These are phyloP conservation scores for Haplochromis burtoni DNA, from an alignment of 2,113 vertebrate species.

Conservation along the genomic window DNA sequence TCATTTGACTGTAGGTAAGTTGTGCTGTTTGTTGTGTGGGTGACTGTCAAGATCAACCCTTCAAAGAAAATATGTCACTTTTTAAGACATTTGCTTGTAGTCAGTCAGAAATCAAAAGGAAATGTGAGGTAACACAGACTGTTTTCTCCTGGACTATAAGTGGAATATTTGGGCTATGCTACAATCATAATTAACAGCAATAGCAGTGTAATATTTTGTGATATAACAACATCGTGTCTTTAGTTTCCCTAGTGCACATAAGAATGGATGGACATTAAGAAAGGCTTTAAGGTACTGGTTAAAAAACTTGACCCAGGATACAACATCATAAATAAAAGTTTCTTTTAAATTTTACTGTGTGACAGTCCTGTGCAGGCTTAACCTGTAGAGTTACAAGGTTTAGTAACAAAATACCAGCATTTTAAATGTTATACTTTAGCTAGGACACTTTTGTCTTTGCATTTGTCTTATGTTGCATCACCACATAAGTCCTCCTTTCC, in stretches of 20 bases:
- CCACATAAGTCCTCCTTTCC: background rate
- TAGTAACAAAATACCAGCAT: background rate
- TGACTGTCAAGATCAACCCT: fast-evolving
- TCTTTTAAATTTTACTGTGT: background rate
- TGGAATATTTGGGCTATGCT: background rate
- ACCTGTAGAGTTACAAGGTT: background rate
- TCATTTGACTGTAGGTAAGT: background rate
- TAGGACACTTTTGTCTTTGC: background rate
- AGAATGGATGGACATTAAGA: fast-evolving
- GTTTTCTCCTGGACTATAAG: background rate
- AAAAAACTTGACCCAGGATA: background rate
- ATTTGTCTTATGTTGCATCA: background rate
- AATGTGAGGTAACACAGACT: background rate
- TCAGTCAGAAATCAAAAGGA: background rate
- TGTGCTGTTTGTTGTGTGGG: background rate
- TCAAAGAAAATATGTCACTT: background rate
- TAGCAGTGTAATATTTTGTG: fast-evolving
- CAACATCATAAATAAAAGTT: background rate
- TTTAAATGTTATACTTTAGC: background rate
- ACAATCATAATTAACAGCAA: background rate
- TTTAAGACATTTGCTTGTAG: fast-evolving
- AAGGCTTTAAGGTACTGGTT: background rate
- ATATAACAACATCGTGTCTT: background rate
- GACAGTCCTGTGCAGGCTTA: background rate
- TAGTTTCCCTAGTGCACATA: background rate